Conservation (phyloP, 2,113 vertebrate species). For the Bos javanicus region DNA sequence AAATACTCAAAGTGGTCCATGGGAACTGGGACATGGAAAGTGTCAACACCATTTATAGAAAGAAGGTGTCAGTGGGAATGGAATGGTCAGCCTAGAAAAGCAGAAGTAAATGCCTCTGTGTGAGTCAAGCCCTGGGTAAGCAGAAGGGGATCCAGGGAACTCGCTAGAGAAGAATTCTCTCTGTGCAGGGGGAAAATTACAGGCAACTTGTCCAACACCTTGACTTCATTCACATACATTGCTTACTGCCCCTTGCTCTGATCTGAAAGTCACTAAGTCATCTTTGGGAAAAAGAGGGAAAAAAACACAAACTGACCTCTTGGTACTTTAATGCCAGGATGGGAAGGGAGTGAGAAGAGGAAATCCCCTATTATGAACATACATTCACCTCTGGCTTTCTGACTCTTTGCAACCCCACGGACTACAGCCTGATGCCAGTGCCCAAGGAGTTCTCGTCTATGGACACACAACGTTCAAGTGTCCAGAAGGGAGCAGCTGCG, state of each 20-base stretch:
- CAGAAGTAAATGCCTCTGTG: background rate
- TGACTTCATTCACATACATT: too few relatives aligned
- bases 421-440: background rate
- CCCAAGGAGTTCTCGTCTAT: background rate
- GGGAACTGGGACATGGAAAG: background rate
- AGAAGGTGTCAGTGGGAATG: background rate
- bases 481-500: background rate
- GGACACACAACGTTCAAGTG: rapidly evolving
- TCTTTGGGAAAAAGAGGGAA: background rate
- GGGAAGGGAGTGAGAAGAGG: background rate
- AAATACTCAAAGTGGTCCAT: background rate
- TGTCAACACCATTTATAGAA: background rate
- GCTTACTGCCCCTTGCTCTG: background rate
- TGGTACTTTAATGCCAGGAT: background rate
- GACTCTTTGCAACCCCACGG: background rate
- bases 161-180: background rate
- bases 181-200: background rate
- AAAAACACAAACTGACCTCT: background rate
- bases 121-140: background rate
- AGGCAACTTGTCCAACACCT: background rate
- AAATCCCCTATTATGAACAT: background rate
- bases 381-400: background rate
- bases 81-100: background rate
- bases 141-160: background rate
- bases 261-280: background rate